phyloP scores from a whole-genome alignment of 2,888 invertebrate genomes.

The Lordiphosa fenestrarum region DNA sequence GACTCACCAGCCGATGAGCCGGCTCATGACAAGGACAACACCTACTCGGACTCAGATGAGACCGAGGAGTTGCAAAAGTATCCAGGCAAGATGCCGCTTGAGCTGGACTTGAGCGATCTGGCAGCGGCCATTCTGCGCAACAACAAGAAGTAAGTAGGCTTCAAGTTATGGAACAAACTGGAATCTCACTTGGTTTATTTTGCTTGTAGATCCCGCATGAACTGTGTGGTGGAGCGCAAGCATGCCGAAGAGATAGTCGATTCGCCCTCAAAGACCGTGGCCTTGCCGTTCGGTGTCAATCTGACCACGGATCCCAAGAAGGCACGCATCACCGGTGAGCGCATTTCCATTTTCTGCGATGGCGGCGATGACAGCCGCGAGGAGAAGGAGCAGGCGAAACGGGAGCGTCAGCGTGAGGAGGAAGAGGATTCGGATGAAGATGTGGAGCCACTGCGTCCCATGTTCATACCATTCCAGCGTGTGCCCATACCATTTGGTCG shows the following conservation, averaged over 20 bases:
- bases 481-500: slow-evolving; percentile 81
- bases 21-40: slow-evolving; percentile 78
- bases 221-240: slow-evolving; percentile 93
- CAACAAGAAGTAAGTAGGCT: slow-evolving; percentile 83
- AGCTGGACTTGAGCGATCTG: slow-evolving; percentile 90
- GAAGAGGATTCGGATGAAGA: slow-evolving; percentile 77
- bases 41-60: slow-evolving; percentile 81
- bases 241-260: slow-evolving; percentile 91
- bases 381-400: slow-evolving; percentile 63
- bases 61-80: slow-evolving; percentile 83
- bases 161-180: no score
- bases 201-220: slow-evolving; percentile 87
- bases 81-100: slow-evolving; percentile 88
- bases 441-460: slow-evolving; percentile 78
- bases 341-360: slow-evolving; percentile 93
- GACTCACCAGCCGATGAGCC: slow-evolving; percentile 56
- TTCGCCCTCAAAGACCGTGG: slow-evolving; percentile 85
- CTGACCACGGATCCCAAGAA: slow-evolving; percentile 87
- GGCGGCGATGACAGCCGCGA: slow-evolving; percentile 82
- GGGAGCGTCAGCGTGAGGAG: slow-evolving; percentile 70
- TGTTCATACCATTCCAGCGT: slow-evolving; percentile 80
- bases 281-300: slow-evolving; percentile 85
- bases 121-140: slow-evolving; percentile 88
- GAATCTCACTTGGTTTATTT: background rate
- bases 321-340: slow-evolving; percentile 89